phyloP scores from a whole-genome alignment of 2,888 invertebrate species.

The Eubasilissa splendida region DNA sequence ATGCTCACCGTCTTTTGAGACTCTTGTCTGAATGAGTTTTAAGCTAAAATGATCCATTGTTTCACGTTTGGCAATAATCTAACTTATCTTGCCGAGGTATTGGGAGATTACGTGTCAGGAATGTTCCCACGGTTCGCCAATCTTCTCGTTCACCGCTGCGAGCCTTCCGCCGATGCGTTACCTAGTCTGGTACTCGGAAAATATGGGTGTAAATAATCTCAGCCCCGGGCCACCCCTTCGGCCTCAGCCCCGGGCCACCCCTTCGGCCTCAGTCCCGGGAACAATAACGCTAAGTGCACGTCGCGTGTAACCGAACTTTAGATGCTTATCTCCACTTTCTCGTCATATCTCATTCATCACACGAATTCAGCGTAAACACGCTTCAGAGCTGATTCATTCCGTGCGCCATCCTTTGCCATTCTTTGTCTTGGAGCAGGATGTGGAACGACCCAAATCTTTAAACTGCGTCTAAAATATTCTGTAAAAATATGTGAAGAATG shows the following conservation, averaged over 20 bases:
- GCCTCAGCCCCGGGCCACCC: not conserved
- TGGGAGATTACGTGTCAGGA: not conserved
- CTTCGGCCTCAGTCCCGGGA: not conserved
- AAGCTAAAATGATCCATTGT: no score
- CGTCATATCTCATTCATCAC: not conserved
- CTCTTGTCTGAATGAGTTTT: no score
- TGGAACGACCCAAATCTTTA: no score
- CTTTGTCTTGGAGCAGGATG: no score
- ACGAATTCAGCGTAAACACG: not conserved
- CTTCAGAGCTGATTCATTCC: no score
- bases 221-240: not conserved
- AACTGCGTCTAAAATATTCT: no score
- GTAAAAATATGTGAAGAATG: no score
- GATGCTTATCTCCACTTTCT: constrained; percentile 15
- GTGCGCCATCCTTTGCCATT: no score
- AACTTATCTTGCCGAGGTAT: not conserved
- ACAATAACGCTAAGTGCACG: constrained; percentile 13
- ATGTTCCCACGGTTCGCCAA: constrained; percentile 6
- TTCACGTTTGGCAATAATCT: no score
- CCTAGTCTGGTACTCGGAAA: not conserved
- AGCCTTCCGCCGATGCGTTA: not conserved
- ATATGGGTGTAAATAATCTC: no score
- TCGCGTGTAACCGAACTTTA: not conserved
- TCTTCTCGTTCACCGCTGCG: not conserved
- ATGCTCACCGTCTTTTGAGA: no score